Conservation (phyloP, 2,797 vertebrate genomes). For the Falco peregrinus region DNA sequence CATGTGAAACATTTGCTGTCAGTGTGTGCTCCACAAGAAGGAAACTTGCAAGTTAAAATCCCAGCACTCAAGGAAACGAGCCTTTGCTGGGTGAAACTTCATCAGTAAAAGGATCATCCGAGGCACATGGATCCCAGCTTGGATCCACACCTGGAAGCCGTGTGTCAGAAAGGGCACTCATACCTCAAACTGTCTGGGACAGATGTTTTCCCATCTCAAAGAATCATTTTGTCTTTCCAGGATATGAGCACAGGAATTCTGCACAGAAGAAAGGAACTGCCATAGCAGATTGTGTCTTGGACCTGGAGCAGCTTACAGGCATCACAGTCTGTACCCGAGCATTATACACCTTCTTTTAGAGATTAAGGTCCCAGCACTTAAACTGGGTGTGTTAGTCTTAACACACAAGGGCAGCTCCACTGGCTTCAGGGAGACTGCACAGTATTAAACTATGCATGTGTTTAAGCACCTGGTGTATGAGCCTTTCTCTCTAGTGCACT, state of each 20-base stretch:
- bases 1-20: neutral
- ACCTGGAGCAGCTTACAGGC: neutral
- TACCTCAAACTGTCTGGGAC: neutral
- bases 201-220: neutral
- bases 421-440: neutral
- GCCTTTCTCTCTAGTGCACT: constrained; percentile 25
- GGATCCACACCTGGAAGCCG: neutral
- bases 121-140: fast-evolving
- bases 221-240: neutral
- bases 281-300: neutral
- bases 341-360: neutral
- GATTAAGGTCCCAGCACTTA: neutral
- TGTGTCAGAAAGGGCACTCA: neutral
- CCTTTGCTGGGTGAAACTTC: neutral
- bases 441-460: constrained; percentile 39
- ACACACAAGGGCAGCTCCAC: neutral
- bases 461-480: constrained; percentile 17
- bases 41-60: neutral
- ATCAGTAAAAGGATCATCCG: neutral
- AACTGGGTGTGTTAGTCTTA: neutral
- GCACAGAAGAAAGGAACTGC: neutral
- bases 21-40: neutral
- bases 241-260: neutral
- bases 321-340: neutral
- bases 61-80: neutral